Percentiles rank a stretch among this genome's conserved stretches.
These are phyloP conservation scores for Limnephilus marmoratus DNA, from an alignment of 2,888 invertebrate genomes.

Conservation along the genomic window DNA sequence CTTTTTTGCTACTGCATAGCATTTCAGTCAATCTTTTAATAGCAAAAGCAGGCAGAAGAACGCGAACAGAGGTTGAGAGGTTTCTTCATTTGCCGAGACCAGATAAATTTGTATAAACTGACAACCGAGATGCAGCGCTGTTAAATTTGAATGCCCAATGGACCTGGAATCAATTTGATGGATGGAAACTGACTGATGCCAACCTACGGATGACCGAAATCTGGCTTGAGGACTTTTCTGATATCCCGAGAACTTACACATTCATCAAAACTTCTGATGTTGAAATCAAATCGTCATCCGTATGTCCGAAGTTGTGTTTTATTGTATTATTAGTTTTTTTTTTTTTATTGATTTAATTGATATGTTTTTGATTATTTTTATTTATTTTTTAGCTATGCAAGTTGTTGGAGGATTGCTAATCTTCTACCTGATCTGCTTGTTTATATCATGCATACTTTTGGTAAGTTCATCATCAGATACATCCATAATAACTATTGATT, in stretches of 20 bases:
- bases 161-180: neutral
- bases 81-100: neutral
- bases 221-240: neutral
- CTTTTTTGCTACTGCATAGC: neutral
- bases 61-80: neutral
- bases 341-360: neutral
- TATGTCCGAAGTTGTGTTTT: neutral
- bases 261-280: neutral
- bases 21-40: neutral
- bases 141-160: neutral
- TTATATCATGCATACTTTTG: conserved; percentile 79
- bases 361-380: conserved; percentile 53
- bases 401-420: conserved; percentile 82
- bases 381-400: conserved; percentile 83
- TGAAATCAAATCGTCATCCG: neutral
- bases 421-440: conserved; percentile 75
- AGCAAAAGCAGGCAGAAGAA: neutral
- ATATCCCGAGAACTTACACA: neutral
- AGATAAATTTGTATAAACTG: neutral
- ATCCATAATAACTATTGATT: neutral
- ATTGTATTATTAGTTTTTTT: neutral
- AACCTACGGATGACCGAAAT: neutral
- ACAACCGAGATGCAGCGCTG: neutral
- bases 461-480: conserved; percentile 68
- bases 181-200: neutral